Evolutionary conservation across 2,888 invertebrate species (phyloP).

Genomic region (Archips xylosteana): DNA sequence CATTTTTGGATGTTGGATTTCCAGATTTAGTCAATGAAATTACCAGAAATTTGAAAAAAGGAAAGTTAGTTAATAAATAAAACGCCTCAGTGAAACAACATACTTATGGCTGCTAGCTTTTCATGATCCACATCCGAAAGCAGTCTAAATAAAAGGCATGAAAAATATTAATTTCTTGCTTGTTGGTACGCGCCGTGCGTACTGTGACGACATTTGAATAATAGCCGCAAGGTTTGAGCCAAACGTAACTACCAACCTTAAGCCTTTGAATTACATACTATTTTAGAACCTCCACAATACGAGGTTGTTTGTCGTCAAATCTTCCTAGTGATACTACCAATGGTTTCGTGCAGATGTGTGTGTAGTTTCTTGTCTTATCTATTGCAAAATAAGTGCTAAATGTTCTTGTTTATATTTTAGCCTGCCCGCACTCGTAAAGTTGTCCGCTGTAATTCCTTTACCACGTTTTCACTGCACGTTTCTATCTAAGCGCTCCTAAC

Average conservation of each 20-base stretch:
- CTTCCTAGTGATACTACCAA: slow-evolving; percentile 15
- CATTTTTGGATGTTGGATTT: no score
- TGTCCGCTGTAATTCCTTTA: slow-evolving; percentile 31
- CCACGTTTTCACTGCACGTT: not conserved
- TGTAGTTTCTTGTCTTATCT: not conserved
- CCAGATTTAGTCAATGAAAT: no score
- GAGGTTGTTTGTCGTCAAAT: slow-evolving; percentile 22
- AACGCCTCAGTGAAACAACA: no score
- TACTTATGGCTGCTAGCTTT: not conserved
- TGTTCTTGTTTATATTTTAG: not conserved
- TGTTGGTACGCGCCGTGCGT: slow-evolving; percentile 19
- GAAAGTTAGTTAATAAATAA: no score
- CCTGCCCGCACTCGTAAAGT: slow-evolving; percentile 7
- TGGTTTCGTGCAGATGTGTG: slow-evolving; percentile 3
- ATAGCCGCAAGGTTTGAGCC: slow-evolving; percentile 18
- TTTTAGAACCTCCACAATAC: not conserved
- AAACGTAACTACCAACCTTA: slow-evolving; percentile 2
- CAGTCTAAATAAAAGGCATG: slow-evolving; percentile 28
- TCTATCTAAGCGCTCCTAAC: slow-evolving; percentile 16
- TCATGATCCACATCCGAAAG: slow-evolving; percentile 16
- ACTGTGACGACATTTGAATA: slow-evolving; percentile 32
- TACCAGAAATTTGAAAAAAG: no score
- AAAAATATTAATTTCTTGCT: slow-evolving; percentile 36
- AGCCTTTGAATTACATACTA: not conserved
- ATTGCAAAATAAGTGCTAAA: not conserved